A percentile compares a stretch with the other conserved stretches of the same genome.
These are phyloP conservation scores for Actenoides hombroni DNA, from an alignment of 2,113 vertebrate species.

Conservation along the genomic window DNA sequence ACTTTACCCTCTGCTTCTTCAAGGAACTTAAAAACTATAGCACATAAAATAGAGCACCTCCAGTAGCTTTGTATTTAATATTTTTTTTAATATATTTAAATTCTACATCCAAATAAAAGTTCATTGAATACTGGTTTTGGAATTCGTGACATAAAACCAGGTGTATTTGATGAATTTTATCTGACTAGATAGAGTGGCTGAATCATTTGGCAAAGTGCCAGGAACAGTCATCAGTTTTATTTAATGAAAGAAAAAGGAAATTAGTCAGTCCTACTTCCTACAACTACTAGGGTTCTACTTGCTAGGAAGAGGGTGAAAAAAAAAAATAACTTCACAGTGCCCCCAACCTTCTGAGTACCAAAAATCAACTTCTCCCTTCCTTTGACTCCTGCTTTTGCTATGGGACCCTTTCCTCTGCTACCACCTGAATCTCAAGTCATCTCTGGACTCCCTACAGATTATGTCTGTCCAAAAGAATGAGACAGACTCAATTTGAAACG, in stretches of 20 bases:
- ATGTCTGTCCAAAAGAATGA: neutral
- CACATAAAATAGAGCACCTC: neutral
- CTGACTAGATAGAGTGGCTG: neutral
- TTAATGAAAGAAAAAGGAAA: neutral
- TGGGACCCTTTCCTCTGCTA: neutral
- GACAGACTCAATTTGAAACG: neutral
- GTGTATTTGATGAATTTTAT: neutral
- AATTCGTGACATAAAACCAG: neutral
- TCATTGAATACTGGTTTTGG: neutral
- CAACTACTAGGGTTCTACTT: neutral
- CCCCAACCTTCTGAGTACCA: neutral
- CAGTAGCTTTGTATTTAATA: neutral
- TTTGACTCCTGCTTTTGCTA: neutral
- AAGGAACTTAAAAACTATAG: neutral
- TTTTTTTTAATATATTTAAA: neutral
- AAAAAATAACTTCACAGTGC: neutral
- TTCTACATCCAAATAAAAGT: neutral
- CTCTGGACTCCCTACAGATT: neutral
- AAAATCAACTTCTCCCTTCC: neutral
- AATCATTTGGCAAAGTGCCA: neutral
- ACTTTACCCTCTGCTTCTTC: neutral
- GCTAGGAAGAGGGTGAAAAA: too few species aligned
- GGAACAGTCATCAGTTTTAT: neutral
- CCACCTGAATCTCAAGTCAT: neutral
- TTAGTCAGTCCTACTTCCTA: neutral